Evolutionary conservation across 2,888 invertebrate species (phyloP), one percentile per base, ranked within the genome.

Genomic region (Polia nebulosa): DNA sequence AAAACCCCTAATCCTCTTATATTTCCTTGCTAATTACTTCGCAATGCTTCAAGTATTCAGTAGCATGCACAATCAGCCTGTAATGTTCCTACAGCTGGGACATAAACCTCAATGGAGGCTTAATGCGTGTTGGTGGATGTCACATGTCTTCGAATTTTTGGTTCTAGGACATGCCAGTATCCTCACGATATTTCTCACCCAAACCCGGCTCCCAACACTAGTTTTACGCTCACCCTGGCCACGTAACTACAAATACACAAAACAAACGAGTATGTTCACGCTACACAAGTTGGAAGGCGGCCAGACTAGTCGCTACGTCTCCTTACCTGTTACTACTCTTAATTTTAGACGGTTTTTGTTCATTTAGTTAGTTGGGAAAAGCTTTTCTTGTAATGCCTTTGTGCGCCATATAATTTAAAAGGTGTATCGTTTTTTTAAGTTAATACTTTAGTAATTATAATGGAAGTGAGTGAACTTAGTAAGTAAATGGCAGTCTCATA

Each of bases 271-370:
- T 47, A 60, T 47, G 59, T 80, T 71, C 65, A 71, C 80, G 71
- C 77, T 47, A 51, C 58, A 60, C 34, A 51, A 41, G 44, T 65
- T 78, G 77, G 77, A 71, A 55, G 55, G 11, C 57, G 22, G 80
- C 77, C 77, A 80, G 80, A 20, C 25, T 27, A 15, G 22, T 22
- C 17, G 34, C 51, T 9, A 25, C 60, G 59, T 25, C 56, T 32
- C 32, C 75, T 59, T 78, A 78, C 77, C 77, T 80, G 77, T 66
- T 60, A 70, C 76, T 66, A 71, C 65, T 59, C 72, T 59, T 78
- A 47, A 78, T 78, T 80, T 66, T 36, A 45, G 9, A 61, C 4
- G 27, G 11, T 65, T 62, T 70, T 44, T 47, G 45, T 73, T 44
- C 25, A 44, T 75, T 66, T 67, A 34, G 39, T 44, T 32, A 67